Evolutionary conservation across 2,113 vertebrate species (phyloP), one percentile per base, ranked within the genome.

Genomic region (Falcunculus frontatus): DNA sequence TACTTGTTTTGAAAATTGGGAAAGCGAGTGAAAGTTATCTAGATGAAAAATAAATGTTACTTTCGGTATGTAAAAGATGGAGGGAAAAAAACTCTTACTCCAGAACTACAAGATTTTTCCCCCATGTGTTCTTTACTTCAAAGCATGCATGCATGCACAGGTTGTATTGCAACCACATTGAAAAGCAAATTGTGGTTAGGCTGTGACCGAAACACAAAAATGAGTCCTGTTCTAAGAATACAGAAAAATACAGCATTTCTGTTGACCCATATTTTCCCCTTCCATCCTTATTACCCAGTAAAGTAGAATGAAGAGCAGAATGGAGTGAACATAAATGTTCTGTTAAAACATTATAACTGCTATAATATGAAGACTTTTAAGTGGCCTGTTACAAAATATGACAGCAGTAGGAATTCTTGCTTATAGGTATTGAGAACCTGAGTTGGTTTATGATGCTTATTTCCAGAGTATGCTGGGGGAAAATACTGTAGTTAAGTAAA

Each of bases 71-170:
- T 64, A 64, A 72, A 84, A 67, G n/a, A 42, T 63, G 13, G 16
- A 37, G 9, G 4, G 8, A 2, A 42, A 32, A 35, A 65, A 8
- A 3, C 2, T 2, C 5, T 39, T 73, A 26, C 6, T 88, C 7
- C 10, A n/a, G 21, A 72, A 12, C 25, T 16, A 5, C 13, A 68
- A 49, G 15, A 41, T 56, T 57, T 39, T 72, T 3, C 2, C 12
- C 17, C 5, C 1, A 0, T 0, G 0, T 6, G 3, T 82, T 84
- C 27, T 83, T 56, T 17, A 57, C 25, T 83, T 85, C 16, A 56
- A 72, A 72, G 39, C 21, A 29, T 11, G 11, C 9, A 15, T 56
- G 32, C 35, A 8, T 52, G 49, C 20, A 33, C 18, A 30, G 42
- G 26, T 75, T 67, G 17, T 39, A 30, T 62, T 70, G 41, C 46